A percentile compares a stretch with the other conserved stretches of the same genome.
Evolutionary conservation across 2,797 vertebrate species (phyloP).

Genomic region (Anguilla marmorata): DNA sequence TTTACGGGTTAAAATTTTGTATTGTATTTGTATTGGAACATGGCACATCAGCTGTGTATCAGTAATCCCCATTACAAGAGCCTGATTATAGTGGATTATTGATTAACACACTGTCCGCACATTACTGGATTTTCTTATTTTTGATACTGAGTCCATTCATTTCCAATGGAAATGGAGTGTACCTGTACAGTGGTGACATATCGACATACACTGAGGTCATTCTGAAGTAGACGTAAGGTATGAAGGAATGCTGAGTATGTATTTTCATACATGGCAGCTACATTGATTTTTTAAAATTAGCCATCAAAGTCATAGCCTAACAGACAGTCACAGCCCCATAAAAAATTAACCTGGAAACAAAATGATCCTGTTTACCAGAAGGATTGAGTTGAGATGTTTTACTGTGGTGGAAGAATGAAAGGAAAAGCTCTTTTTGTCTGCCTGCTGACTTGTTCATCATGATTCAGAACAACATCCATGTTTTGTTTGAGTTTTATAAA

Average conservation of each 20-base stretch:
- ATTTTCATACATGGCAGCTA: slow-evolving; percentile 32
- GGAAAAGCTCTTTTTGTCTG: background rate
- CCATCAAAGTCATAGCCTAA: background rate
- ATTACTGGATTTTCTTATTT: background rate
- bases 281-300: background rate
- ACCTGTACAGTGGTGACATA: background rate
- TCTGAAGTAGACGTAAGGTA: background rate
- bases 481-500: background rate
- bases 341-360: slow-evolving; percentile 12
- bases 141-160: background rate
- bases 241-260: slow-evolving; percentile 17
- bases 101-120: background rate
- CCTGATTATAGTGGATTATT: background rate
- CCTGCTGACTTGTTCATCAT: background rate
- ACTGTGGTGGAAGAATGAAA: slow-evolving; percentile 11
- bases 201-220: background rate
- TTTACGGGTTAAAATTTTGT: background rate
- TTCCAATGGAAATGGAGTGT: background rate
- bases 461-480: background rate
- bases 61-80: background rate
- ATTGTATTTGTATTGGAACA: background rate
- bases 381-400: slow-evolving; percentile 8
- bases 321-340: slow-evolving; percentile 24
- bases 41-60: background rate
- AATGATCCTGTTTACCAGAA: slow-evolving; percentile 14